These are phyloP conservation scores for Ichneumoninae sp. DNA, from an alignment of 2,888 invertebrate species.

Conservation along the genomic window DNA sequence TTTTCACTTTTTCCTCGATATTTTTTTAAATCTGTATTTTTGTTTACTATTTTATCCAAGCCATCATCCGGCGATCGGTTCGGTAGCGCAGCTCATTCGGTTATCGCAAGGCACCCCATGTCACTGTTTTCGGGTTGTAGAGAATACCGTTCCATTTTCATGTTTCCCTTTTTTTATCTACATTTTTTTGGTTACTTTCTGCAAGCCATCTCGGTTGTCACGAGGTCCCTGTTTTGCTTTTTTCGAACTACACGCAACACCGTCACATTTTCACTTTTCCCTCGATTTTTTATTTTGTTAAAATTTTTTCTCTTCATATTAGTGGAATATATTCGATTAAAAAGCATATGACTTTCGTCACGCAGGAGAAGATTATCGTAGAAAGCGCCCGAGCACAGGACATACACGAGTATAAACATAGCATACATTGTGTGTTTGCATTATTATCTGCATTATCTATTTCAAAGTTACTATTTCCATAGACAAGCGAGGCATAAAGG, in stretches of 20 bases:
- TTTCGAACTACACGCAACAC: not conserved
- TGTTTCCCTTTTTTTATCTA: slow-evolving; percentile 1
- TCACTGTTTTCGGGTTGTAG: not conserved
- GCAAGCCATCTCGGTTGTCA: slow-evolving; percentile 14
- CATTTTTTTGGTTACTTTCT: not conserved
- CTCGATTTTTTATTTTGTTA: not conserved
- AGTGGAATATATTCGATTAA: not conserved
- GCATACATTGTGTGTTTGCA: not conserved
- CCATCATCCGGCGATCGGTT: slow-evolving; percentile 50
- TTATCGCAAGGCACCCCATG: not conserved
- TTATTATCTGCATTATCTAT: slow-evolving; percentile 1
- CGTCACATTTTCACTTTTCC: not conserved
- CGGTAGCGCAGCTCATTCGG: slow-evolving; percentile 18
- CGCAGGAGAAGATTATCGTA: slow-evolving; percentile 2
- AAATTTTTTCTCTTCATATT: not conserved
- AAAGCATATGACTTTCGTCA: not conserved
- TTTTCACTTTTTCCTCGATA: not conserved
- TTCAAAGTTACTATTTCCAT: slow-evolving; percentile 6
- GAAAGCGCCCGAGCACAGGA: not conserved
- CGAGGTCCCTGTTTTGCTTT: not conserved
- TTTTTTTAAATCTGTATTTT: not conserved
- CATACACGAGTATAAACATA: not conserved
- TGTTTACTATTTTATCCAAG: slow-evolving; percentile 15
- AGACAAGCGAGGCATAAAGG: not conserved
- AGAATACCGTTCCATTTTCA: not conserved